Conservation (phyloP, 2,113 vertebrate species). For the Rana temporaria region DNA sequence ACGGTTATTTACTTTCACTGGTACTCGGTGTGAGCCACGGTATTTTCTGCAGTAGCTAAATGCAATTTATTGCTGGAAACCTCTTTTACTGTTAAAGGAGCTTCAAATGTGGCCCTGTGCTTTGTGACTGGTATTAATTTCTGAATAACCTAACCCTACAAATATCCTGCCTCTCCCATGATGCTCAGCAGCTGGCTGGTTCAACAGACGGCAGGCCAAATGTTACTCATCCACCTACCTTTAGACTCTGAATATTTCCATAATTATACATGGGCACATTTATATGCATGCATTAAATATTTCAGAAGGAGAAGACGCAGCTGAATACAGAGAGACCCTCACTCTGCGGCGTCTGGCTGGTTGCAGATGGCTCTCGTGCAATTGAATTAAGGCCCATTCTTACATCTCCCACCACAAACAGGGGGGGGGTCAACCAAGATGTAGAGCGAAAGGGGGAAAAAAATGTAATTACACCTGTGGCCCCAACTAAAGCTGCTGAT, state of each 20-base stretch:
- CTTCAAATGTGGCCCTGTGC: no score
- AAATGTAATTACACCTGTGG: conserved; percentile 58
- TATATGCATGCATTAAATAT: not conserved
- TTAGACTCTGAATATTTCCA: not conserved
- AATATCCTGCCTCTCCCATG: not conserved
- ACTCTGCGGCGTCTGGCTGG: not conserved
- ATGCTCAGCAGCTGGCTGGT: conserved; percentile 5
- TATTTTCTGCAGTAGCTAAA: no score
- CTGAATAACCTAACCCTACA: no score
- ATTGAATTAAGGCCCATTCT: conserved; percentile 53
- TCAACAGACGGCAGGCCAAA: not conserved
- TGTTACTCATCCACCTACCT: not conserved
- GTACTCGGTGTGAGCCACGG: no score
- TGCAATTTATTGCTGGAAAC: no score
- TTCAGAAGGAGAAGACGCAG: conserved; percentile 12
- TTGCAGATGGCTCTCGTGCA: conserved; percentile 3
- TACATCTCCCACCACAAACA: not conserved
- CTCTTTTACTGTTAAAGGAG: no score
- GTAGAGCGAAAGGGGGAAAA: conserved; percentile 41
- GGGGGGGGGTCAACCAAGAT: conserved; percentile 57
- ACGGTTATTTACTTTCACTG: no score
- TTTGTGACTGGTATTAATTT: no score
- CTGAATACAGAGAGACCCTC: conserved; percentile 6
- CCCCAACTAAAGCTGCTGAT: conserved; percentile 46
- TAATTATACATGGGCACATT: not conserved